Percentiles rank a stretch among this genome's conserved stretches.
phyloP scores from a whole-genome alignment of 1,140 invertebrate species.

The Littorina saxatilis region DNA sequence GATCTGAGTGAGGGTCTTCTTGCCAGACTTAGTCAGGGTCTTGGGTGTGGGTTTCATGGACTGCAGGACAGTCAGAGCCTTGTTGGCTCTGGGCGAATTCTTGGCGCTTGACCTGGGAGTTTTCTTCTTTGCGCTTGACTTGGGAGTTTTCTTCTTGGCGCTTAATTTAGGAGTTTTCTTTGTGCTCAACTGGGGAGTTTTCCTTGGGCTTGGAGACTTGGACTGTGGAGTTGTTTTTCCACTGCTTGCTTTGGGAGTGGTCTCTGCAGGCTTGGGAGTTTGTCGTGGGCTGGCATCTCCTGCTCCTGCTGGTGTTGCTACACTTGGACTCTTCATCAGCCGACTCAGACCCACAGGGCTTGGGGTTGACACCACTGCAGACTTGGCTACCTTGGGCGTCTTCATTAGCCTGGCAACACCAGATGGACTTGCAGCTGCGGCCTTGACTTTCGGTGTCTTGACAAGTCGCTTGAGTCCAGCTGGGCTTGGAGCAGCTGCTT shows the following conservation, averaged over 20 bases:
- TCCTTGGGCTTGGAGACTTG: not conserved
- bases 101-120: conserved; percentile 49
- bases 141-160: not conserved
- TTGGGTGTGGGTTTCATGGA: conserved; percentile 36
- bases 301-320: conserved; percentile 23
- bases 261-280: not conserved
- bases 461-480: conserved; percentile 45
- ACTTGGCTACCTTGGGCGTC: conserved; percentile 47
- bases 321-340: conserved; percentile 51
- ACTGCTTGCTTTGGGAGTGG: not conserved
- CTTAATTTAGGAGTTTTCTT: not conserved
- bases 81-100: conserved; percentile 1
- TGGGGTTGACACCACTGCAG: conserved; percentile 22
- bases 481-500: conserved; percentile 24
- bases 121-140: not conserved
- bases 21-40: conserved; percentile 30
- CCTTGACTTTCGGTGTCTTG: conserved; percentile 44
- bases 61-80: conserved; percentile 37
- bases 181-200: not conserved
- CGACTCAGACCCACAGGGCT: conserved; percentile 48
- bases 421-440: conserved; percentile 42
- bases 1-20: conserved; percentile 24
- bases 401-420: conserved; percentile 51
- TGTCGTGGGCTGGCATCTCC: not conserved
- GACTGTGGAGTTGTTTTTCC: not conserved